Base-by-base conservation (phyloP, 1,140 invertebrate species). In the Metaphire vulgaris region DNA sequence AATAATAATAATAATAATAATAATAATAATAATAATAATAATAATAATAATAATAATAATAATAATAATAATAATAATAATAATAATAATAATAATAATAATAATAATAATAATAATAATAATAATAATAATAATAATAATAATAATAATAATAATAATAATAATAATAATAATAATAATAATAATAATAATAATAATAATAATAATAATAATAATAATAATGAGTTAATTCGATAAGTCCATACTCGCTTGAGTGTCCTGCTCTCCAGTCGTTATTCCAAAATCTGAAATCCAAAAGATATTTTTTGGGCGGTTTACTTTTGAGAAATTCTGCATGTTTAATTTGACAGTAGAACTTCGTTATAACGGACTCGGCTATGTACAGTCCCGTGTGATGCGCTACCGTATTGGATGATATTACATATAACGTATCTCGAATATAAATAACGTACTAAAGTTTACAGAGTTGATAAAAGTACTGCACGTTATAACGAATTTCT, bases 131-230 rank as follows among this genome's bases (percentile, higher is more conserved):
- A 28, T 72, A 31, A 56, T 72, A 31, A 34, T 72, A 31, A 56
- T 72, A 31, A 72, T 56, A 15, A 72, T 72, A 31, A 72, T 72
- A 31, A 72, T 72, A 31, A 56, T 72, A 1, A 56, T 72, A 31
- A 16, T 72, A 31, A 56, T 72, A 31, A 72, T 56, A 1, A 72
- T 72, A 31, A 33, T 33, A 1, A 33, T 56, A 31, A 33, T 72
- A 31, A 56, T 72, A 15, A 56, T 72, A 31, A 28, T 72, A 31
- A 33, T 72, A 6, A 33, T 72, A 31, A 33, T 72, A 31, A 72
- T 72, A 31, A 1, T 33, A 31, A 15, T 72, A 6, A 15, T 33
- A 15, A 15, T 72, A 31, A 33, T 33, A 6, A 33, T 56, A 56
- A 56, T 56, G 41, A 56, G 21, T 56, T 6, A 56, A 56, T 56